Evolutionary conservation across 2,113 vertebrate species (phyloP), one percentile per base, ranked within the genome.

Genomic region (Rhea americana): DNA sequence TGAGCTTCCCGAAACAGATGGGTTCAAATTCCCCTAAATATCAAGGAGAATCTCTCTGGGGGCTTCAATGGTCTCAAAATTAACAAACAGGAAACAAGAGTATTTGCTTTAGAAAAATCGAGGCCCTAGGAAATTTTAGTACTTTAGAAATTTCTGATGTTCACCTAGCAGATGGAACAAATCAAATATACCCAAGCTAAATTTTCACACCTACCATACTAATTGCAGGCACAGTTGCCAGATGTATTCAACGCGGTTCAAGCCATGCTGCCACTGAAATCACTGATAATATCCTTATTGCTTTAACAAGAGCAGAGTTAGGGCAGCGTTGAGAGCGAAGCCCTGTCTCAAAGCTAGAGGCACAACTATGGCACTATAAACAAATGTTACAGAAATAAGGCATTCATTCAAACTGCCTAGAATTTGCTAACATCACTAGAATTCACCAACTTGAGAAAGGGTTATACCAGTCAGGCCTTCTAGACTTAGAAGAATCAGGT

Each of bases 241-340:
- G 48, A 41, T 6, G 11, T 24, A 5, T 7, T 41, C 25, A 13
- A 1, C 0, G 2, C 1, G 2, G 22, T 14, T 70, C 78, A 74
- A n/a, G 50, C 35, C 47, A 5, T 3, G 5, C 25, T 45, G 72
- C n/a, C 1, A 0, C 24, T 7, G 35, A 41, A 47, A 11, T 20
- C 43, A 41, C 30, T 3, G 5, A 6, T 15, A 53, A 73, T 1
- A 16, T 3, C 22, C 24, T 25, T 24, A 10, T 6, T 70, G 56
- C 53, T 17, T 50, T 41, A 22, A 35, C 30, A 82, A 20, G 37
- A 41, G 10, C 35, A 32, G 25, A 41, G 48, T 37, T 32, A 73
- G 78, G 8, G 22, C 13, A 14, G 8, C 17, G 8, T 4, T 25
- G 32, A 75, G 53, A 77, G 58, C 1, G 1, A 1, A 73, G 32